Evolutionary conservation across 2,113 vertebrate species (phyloP), one percentile per base, ranked within the genome.

Genomic region (Nannobrachium achirus): DNA sequence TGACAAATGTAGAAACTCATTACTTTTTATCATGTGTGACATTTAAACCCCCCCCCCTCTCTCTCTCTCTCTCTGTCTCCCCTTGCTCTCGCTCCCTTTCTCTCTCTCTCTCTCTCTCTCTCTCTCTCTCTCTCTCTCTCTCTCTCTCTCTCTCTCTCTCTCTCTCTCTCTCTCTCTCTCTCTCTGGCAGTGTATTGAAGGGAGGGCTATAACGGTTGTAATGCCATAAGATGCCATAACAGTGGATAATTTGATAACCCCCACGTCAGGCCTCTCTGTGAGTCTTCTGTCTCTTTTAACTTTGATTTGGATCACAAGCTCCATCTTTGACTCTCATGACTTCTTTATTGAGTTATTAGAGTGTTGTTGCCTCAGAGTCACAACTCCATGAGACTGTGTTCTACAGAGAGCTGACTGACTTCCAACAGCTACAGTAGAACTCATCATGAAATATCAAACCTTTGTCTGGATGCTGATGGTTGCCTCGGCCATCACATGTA

Each of bases 361-460:
- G 56, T 61, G 33, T 49, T 46, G 50, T 38, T 50, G 25, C 3
- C 25, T 33, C 25, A 5, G 25, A 33, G 25, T 5, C 25, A 33
- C 25, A 4, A 33, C 25, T 33, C 25, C 25, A 33, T 33, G 25
- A 5, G 25, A 33, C 10, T 3, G 8, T 18, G 6, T 18, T 51
- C 1, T 59, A n/a, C 39, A 51, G n/a, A 20, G 52, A 56, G n/a
- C 18, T 63, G 5, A n/a, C 14, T 39, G 38, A 65, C 56, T 14
- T 16, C 20, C 19, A 46, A 20, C 51, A 51, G 15, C 48, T 56
- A 13, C 19, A 8, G 25, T 33, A 33, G 25, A 33, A 19, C 33
- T 48, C 4, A 61, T 19, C 66, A 84, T 84, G 82, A 76, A 19
- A 51, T 38, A 20, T 50, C 58, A 70, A 33, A 33, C 25, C 33